These are phyloP conservation scores for Adelges cooleyi DNA, from an alignment of 1,140 invertebrate genomes.

Conservation along the genomic window DNA sequence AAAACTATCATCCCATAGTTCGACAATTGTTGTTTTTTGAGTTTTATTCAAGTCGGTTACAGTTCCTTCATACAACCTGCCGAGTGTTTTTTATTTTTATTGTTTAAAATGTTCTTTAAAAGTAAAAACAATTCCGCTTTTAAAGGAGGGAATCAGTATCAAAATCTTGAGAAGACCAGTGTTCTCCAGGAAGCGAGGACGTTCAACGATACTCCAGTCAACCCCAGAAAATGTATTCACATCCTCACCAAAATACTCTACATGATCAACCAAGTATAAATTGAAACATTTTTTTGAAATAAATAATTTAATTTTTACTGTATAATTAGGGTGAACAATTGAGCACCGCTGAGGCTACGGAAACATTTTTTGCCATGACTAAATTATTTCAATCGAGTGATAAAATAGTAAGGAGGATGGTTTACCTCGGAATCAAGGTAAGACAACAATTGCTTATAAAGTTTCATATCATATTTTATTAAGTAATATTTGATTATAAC, in stretches of 20 bases:
- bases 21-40: no score
- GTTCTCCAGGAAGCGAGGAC: slow-evolving; percentile 92
- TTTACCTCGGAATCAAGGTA: slow-evolving; percentile 90
- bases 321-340: slow-evolving; percentile 67
- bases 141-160: slow-evolving; percentile 69
- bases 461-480: no score
- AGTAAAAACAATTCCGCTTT: slow-evolving; percentile 11
- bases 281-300: background rate
- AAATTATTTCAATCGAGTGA: slow-evolving; percentile 97
- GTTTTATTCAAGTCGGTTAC: no score
- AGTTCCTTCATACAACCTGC: no score
- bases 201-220: slow-evolving; percentile 96
- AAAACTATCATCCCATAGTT: no score
- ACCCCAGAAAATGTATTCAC: slow-evolving; percentile 88
- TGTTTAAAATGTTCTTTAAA: background rate
- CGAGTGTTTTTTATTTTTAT: no score
- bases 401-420: slow-evolving; percentile 82
- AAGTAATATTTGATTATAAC: background rate
- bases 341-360: slow-evolving; percentile 88
- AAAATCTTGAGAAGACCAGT: slow-evolving; percentile 88
- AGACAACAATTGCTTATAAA: no score
- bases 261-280: slow-evolving; percentile 67
- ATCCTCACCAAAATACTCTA: slow-evolving; percentile 96
- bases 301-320: background rate
- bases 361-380: slow-evolving; percentile 98